Base-by-base conservation (phyloP, 2,113 vertebrate genomes). In the Hystrix brachyura region DNA sequence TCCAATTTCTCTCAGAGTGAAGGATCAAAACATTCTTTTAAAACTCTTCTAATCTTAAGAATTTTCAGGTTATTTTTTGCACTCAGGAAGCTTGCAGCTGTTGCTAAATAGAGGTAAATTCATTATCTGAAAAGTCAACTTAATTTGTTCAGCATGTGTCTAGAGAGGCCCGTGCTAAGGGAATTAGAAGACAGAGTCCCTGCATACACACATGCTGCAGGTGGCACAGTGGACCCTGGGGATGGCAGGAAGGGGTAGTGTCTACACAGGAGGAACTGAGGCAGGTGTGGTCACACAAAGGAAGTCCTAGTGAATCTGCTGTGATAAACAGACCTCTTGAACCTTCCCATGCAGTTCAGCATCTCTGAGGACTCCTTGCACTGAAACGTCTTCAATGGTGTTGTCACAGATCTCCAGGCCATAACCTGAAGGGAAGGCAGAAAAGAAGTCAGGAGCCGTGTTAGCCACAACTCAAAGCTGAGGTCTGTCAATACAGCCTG, bases 71-170 rank as follows among this genome's bases (percentile, higher is more conserved):
- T 94, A 46, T n/a, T 72, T 64, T 96, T 90, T 91, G 12, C 2
- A 87, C 57, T 72, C 87, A 65, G 57, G 53, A 79, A 89, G 3
- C 27, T 94, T 65, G 25, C 18, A 90, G 25, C 51, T 94, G 4
- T 87, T 90, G n/a, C 64, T 92, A 80, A 94, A 62, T 93, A 80
- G 84, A 94, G 76, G 53, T 46, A 92, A 92, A 81, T 84, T 95
- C 34, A 48, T 83, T 87, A 46, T 84, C 59, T 85, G 69, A 81
- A 60, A 90, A 87, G 27, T 67, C 27, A 95, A 46, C 38, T 86
- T 69, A 51, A 84, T 90, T 18, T 85, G 12, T 23, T 85, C 86
- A 72, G 18, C 29, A 10, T 12, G 13, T 90, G n/a, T 87, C 57
- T 43, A 10, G 0, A 71, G 67, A 92, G 18, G 2, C 23, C 76